Percentiles rank a stretch among this genome's conserved stretches.
phyloP scores from a whole-genome alignment of 1,140 invertebrate genomes.

The Drosophila seguyi region DNA sequence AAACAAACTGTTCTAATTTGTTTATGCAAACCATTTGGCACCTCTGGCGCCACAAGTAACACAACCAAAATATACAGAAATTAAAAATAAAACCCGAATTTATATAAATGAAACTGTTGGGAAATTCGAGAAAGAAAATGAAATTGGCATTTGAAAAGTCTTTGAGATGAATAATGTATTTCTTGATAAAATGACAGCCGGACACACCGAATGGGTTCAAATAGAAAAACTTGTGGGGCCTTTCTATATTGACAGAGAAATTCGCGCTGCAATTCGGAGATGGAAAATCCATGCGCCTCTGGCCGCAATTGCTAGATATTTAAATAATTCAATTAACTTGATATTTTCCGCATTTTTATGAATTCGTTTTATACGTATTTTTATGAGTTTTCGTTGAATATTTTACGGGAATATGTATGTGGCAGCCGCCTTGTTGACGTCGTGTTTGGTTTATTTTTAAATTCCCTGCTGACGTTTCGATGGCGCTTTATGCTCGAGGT shows the following conservation, averaged over 20 bases:
- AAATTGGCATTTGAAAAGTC: constrained; percentile 22
- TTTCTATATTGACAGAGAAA: not conserved
- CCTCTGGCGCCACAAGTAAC: constrained; percentile 22
- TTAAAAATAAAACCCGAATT: constrained; percentile 14
- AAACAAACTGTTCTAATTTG: constrained; percentile 22
- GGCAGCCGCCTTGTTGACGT: constrained; percentile 37
- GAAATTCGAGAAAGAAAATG: constrained; percentile 12
- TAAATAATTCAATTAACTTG: constrained; percentile 37
- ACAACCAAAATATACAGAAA: constrained; percentile 12
- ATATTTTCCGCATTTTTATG: constrained; percentile 33
- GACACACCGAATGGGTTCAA: constrained; percentile 1
- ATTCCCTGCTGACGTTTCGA: constrained; percentile 10
- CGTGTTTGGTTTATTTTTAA: constrained; percentile 54
- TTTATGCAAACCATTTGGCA: constrained; percentile 44
- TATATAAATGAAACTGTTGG: constrained; percentile 32
- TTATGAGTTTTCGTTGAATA: constrained; percentile 21
- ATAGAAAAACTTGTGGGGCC: constrained; percentile 4
- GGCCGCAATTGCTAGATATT: not conserved
- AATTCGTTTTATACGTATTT: constrained; percentile 18
- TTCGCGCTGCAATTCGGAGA: not conserved
- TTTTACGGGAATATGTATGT: not conserved
- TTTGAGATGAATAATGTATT: constrained; percentile 42
- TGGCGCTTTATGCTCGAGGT: constrained; percentile 2
- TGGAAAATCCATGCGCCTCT: constrained; percentile 7
- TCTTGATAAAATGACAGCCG: constrained; percentile 39